A percentile compares a stretch with the other conserved stretches of the same genome.
Conservation (phyloP, 2,113 vertebrate genomes). For the Amphilophus citrinellus region DNA sequence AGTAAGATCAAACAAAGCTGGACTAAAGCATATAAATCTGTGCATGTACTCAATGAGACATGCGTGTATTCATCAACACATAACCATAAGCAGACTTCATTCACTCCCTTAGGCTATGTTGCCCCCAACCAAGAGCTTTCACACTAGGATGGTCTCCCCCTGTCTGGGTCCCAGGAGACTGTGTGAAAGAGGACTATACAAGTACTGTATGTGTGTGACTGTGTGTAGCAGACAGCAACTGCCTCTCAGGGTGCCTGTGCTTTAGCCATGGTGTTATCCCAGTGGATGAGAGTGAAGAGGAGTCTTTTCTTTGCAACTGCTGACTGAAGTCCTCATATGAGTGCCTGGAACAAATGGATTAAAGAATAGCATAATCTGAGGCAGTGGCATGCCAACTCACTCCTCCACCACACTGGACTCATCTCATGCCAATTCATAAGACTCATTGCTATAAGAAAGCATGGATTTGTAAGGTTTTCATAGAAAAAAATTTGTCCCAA, state of each 20-base stretch:
- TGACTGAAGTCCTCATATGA: constrained; percentile 48
- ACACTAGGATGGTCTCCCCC: constrained; percentile 40
- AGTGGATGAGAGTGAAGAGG: constrained; percentile 45
- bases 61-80: constrained; percentile 18
- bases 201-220: constrained; percentile 11
- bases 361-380: constrained; percentile 39
- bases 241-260: constrained; percentile 48
- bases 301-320: constrained; percentile 50
- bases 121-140: constrained; percentile 48
- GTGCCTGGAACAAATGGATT: constrained; percentile 67
- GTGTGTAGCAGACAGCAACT: constrained; percentile 24
- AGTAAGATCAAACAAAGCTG: constrained; percentile 12
- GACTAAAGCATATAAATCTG: background rate
- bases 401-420: constrained; percentile 25
- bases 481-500: background rate
- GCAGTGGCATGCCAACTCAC: constrained; percentile 23
- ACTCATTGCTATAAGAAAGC: constrained; percentile 20
- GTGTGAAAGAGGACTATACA: constrained; percentile 13
- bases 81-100: constrained; percentile 34
- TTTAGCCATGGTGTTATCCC: constrained; percentile 55
- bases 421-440: constrained; percentile 40
- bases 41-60: constrained; percentile 18
- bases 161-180: constrained; percentile 16
- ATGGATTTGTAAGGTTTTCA: constrained; percentile 11
- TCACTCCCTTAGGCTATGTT: constrained; percentile 35